A percentile compares a stretch with the other conserved stretches of the same genome.
phyloP scores from a whole-genome alignment of 35 echinoderm and acorn worm genomes.

The Apostichopus californicus region DNA sequence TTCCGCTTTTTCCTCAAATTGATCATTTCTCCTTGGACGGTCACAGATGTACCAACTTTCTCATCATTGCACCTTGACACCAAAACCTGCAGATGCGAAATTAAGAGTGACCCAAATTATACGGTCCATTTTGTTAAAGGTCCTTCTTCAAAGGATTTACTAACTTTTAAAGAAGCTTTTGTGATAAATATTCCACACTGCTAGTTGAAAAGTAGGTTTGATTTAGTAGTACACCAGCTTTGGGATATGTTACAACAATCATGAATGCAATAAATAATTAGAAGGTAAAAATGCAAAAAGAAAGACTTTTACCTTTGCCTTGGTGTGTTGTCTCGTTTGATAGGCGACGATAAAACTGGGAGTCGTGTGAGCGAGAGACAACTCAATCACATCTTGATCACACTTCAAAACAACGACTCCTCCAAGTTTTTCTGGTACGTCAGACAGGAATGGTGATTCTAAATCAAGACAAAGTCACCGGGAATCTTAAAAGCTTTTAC shows the following conservation, averaged over 20 bases:
- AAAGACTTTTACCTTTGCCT: slow-evolving; percentile 4
- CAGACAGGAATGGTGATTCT: slow-evolving; percentile 25
- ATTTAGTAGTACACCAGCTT: no score
- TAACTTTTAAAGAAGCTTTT: no score
- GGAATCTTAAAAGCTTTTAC: no score
- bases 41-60: slow-evolving; percentile 39
- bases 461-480: not conserved
- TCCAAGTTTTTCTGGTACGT: slow-evolving; percentile 29
- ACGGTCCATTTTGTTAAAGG: no score
- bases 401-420: slow-evolving; percentile 5
- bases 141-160: no score
- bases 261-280: no score
- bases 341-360: slow-evolving; percentile 24
- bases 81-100: not conserved
- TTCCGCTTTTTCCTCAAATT: slow-evolving; percentile 23
- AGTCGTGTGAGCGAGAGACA: slow-evolving; percentile 28
- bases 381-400: not conserved
- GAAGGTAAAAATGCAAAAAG: no score
- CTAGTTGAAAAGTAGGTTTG: no score
- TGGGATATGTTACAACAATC: no score
- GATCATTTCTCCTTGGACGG: slow-evolving; percentile 32
- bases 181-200: no score
- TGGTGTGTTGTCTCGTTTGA: not conserved
- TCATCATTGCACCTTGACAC: slow-evolving; percentile 27
- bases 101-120: not conserved